phyloP scores from a whole-genome alignment of 2,888 invertebrate genomes.

The Phaonia tiefii region DNA sequence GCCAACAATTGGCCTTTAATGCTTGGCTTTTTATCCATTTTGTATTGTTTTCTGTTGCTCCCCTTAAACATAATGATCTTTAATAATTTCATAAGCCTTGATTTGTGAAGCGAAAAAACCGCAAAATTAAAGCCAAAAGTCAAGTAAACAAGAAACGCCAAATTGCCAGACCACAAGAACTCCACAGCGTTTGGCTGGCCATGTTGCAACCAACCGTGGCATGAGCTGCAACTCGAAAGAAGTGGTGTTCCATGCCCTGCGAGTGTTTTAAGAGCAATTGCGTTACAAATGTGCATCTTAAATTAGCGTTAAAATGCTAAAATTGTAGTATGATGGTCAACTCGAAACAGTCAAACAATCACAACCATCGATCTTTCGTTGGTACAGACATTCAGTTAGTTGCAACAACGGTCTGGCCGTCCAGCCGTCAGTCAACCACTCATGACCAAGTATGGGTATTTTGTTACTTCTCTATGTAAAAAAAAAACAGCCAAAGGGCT shows the following conservation, averaged over 20 bases:
- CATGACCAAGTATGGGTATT: constrained; percentile 46
- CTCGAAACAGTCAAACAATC: constrained; percentile 5
- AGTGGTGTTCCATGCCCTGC: neutral
- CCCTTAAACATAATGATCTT: constrained; percentile 48
- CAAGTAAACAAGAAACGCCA: constrained; percentile 55
- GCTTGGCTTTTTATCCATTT: neutral
- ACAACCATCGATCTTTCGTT: constrained; percentile 1
- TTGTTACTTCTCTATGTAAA: neutral
- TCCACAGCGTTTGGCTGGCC: neutral
- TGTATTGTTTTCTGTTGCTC: too few relatives aligned
- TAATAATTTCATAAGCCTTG: constrained; percentile 56
- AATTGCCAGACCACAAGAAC: neutral
- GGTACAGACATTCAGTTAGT: constrained; percentile 13
- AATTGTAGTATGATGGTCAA: constrained; percentile 45
- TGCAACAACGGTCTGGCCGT: neutral
- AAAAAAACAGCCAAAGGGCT: constrained; percentile 52
- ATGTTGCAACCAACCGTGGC: neutral
- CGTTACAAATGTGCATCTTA: constrained; percentile 79
- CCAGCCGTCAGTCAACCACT: neutral
- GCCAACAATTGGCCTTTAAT: constrained; percentile 53
- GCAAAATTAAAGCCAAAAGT: constrained; percentile 58
- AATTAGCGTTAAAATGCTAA: constrained; percentile 71
- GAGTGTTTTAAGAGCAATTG: constrained; percentile 69
- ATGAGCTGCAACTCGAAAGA: neutral
- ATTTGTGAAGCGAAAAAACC: constrained; percentile 31